Evolutionary conservation across 2,113 vertebrate species (phyloP), one percentile per base, ranked within the genome.

Genomic region (Phycodurus eques): DNA sequence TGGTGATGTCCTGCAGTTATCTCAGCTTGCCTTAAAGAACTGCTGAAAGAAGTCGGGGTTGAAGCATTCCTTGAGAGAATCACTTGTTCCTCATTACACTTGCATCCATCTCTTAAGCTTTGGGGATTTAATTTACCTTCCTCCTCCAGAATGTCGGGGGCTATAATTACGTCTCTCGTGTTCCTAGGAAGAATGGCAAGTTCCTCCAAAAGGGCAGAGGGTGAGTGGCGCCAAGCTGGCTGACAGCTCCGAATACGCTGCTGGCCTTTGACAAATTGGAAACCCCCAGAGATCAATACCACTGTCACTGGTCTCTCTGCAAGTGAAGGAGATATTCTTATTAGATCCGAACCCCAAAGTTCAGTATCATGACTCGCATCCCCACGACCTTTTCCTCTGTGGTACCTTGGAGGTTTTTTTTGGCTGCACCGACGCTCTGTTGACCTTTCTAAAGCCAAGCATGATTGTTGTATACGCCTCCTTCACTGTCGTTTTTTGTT

Each of bases 231-330:
- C 77, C 4, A 31, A 66, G 68, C 72, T 3, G 68, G 42, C 74
- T 89, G 89, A 90, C 87, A 88, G 89, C 79, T 77, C 70, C 83
- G 87, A 87, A 90, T 85, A 77, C 44, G 83, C 80, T 51, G 80
- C 78, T 80, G 67, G 79, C 76, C 67, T 64, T 80, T 83, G 84
- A 88, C 88, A 90, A 90, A 90, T 89, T 81, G 88, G 86, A 91
- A 89, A 79, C 78, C 85, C 80, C 76, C 39, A 33, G 65, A 74
- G 88, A 91, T 91, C 88, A 83, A 92, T 91, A 87, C 72, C 75
- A 71, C 49, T 51, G 73, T 20, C 72, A 72, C 82, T 76, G 71
- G 70, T 53, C 42, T 57, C 78, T 66, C 12, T 64, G 64, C 82
- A 69, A 79, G 68, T 33, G 67, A 56, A 78, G 81, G 67, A 87